Evolutionary conservation across 2,888 invertebrate species (phyloP).

Genomic region (Mythimna loreyi): DNA sequence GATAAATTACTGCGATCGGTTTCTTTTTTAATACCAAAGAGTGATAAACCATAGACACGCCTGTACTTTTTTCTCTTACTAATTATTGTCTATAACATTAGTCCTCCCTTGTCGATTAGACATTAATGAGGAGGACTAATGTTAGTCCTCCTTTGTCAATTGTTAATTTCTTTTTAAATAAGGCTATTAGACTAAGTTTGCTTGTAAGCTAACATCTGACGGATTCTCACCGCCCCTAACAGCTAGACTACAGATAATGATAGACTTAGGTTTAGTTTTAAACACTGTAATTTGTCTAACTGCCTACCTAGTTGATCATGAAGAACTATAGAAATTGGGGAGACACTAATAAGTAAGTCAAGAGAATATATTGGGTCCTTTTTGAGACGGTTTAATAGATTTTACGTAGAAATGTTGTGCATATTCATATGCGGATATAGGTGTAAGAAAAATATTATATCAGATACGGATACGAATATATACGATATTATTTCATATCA

Average conservation of each 20-base stretch:
- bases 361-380: not conserved
- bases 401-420: no score
- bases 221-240: slow-evolving; percentile 27
- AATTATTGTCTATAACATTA: slow-evolving; percentile 17
- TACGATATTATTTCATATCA: no score
- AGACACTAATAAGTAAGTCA: not conserved
- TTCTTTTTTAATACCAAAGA: not conserved
- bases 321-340: not conserved
- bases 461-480: no score
- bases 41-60: slow-evolving; percentile 9
- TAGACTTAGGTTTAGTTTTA: slow-evolving; percentile 36
- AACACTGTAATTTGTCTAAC: slow-evolving; percentile 33
- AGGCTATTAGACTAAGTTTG: not conserved
- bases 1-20: not conserved
- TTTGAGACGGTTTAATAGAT: not conserved
- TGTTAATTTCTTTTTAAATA: not conserved
- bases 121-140: no score
- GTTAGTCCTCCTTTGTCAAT: no score
- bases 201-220: slow-evolving; percentile 22
- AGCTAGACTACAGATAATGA: slow-evolving; percentile 34
- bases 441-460: no score
- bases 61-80: not conserved
- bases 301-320: slow-evolving; percentile 4
- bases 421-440: no score
- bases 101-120: no score